Conservation (phyloP, 2,797 vertebrate genomes). For the Otolemur crassicaudatus region DNA sequence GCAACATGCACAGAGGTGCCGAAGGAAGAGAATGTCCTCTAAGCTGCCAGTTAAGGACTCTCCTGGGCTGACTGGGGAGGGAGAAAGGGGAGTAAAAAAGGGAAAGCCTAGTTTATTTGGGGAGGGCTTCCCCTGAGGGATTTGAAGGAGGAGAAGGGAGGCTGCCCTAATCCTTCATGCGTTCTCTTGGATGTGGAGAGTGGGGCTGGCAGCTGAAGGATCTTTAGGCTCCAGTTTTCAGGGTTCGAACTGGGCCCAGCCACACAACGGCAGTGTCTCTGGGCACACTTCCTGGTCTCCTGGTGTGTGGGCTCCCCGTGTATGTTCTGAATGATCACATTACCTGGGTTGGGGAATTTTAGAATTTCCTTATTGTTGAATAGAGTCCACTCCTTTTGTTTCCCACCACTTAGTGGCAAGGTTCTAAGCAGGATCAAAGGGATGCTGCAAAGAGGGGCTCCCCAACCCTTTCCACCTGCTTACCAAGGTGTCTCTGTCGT, state of each 20-base stretch:
- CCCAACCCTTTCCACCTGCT: background rate
- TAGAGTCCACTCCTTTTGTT: background rate
- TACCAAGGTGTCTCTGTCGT: background rate
- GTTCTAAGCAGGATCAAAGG: background rate
- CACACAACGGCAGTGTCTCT: background rate
- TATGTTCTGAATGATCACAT: background rate
- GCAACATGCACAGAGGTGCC: background rate
- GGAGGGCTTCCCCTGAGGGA: background rate
- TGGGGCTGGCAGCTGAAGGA: background rate
- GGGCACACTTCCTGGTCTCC: background rate
- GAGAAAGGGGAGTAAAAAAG: background rate
- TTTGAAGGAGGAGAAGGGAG: background rate
- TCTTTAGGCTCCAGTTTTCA: background rate
- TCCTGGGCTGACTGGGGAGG: background rate
- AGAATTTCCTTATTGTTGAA: background rate
- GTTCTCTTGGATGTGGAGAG: background rate
- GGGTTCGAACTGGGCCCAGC: background rate
- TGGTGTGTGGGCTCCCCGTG: background rate
- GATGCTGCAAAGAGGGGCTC: background rate
- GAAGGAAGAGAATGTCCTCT: background rate
- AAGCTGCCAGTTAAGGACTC: background rate
- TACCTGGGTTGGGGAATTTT: background rate
- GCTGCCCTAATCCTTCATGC: background rate
- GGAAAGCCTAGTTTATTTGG: background rate
- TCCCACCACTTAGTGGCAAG: no score